Base-by-base conservation (phyloP, 1,140 invertebrate genomes). In the Magallana ariakensis region DNA sequence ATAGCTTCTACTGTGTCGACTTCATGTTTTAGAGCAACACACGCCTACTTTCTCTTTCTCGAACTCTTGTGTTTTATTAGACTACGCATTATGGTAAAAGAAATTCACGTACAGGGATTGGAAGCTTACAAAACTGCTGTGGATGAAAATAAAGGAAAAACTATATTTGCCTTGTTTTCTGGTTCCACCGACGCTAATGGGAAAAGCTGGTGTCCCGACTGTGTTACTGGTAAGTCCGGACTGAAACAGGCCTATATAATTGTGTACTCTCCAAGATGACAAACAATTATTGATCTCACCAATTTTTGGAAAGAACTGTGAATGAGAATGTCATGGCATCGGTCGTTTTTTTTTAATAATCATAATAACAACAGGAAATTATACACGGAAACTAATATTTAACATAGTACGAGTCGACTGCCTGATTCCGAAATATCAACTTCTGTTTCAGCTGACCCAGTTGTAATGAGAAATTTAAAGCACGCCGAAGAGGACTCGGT, bases 151-250 rank as follows among this genome's bases (percentile, higher is more conserved):
- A 89, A 89, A 89, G 91, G 86, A 0, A 94, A 94, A 81, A 89
- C 88, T 22, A 84, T 94, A 16, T 94, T 94, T 89, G 93, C 94
- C 10, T 88, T 94, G 70, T 95, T 95, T 90, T 93, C 91, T 80
- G 95, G 95, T 4, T 92, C 93, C 9, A 92, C 91, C 57, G 92
- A 92, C 22, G 89, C 82, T 15, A 90, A 90, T 56, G 94, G 94
- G 0, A 90, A 94, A 85, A 95, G 94, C 84, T 95, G 95, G 95
- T 95, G 95, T 85, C 94, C 95, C 6, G 95, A 95, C 87, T 95
- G 95, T 92, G 94, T 95, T 1, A 87, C 80, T 80, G 93, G 93
- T 82, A 56, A 46, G 33, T 46, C 33, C 33, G 33, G 5, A 2
- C 5, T 46, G 33, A 46, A 33, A 4, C 3, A 46, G 5, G 33